Evolutionary conservation across 2,797 vertebrate species (phyloP).

Genomic region (Odontamblyopus rebecca): DNA sequence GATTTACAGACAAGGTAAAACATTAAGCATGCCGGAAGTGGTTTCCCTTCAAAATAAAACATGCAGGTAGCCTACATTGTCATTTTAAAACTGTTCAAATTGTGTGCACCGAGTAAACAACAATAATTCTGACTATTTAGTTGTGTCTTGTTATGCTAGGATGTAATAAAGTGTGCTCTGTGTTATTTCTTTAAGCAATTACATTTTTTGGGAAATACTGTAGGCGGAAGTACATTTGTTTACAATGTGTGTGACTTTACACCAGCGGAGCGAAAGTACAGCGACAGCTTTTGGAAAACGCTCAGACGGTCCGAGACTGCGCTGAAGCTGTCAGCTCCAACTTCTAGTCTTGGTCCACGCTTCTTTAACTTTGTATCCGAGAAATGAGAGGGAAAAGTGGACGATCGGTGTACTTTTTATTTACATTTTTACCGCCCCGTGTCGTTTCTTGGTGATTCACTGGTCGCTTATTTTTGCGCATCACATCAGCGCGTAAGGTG

Average conservation of each 20-base stretch:
- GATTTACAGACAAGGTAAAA: too few species aligned
- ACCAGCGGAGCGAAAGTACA: background rate
- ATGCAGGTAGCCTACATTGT: too few species aligned
- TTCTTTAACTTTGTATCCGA: background rate
- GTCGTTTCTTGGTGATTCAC: background rate
- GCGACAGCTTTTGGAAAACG: background rate
- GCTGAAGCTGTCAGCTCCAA: background rate
- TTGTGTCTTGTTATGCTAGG: background rate
- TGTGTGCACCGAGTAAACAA: background rate
- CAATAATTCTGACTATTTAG: background rate
- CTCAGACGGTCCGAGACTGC: background rate
- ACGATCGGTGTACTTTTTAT: background rate
- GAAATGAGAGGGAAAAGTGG: background rate
- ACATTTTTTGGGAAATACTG: background rate
- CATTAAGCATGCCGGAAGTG: background rate
- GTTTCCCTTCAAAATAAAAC: background rate
- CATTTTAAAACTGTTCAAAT: background rate
- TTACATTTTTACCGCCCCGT: background rate
- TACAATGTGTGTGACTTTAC: background rate
- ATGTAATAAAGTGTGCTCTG: background rate
- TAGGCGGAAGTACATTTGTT: background rate
- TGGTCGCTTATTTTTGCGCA: too few species aligned
- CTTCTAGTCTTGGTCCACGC: background rate
- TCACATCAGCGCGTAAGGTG: background rate
- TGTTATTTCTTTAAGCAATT: background rate